A percentile compares a stretch with the other conserved stretches of the same genome.
Conservation (phyloP, 2,113 vertebrate genomes). For the Crypturellus undulatus region DNA sequence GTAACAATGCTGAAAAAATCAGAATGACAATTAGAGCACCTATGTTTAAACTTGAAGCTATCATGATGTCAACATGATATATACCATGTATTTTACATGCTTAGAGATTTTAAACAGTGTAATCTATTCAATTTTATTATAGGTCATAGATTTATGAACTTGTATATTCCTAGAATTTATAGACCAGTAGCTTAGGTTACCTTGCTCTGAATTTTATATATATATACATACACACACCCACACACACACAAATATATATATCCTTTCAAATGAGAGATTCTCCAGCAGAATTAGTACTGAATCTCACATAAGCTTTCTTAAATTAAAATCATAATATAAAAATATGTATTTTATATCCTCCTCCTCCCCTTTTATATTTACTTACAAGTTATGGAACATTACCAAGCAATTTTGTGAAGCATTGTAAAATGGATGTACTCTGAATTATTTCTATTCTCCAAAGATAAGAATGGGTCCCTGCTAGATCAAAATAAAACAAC, state of each 20-base stretch:
- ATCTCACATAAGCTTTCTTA: neutral
- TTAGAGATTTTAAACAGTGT: neutral
- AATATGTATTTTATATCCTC: neutral
- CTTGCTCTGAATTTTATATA: neutral
- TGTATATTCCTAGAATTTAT: neutral
- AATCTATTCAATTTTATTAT: neutral
- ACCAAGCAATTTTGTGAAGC: neutral
- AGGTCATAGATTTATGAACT: neutral
- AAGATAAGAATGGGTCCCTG: constrained; percentile 20
- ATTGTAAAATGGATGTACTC: constrained; percentile 34
- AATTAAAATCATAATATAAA: neutral
- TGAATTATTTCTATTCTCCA: constrained; percentile 69
- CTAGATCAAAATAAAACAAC: constrained; percentile 35
- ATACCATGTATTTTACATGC: neutral
- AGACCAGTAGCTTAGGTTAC: neutral
- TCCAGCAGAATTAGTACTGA: neutral
- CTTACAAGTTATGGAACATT: neutral
- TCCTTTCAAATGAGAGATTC: neutral
- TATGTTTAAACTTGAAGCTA: neutral
- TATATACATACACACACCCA: too few relatives aligned
- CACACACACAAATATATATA: too few relatives aligned
- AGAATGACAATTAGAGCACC: neutral
- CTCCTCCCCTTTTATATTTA: neutral
- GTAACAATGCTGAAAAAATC: neutral
- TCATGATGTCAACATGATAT: neutral